Percentiles rank a stretch among this genome's conserved stretches.
These are phyloP conservation scores for Tapera naevia DNA, from an alignment of 2,797 vertebrate genomes.

Conservation along the genomic window DNA sequence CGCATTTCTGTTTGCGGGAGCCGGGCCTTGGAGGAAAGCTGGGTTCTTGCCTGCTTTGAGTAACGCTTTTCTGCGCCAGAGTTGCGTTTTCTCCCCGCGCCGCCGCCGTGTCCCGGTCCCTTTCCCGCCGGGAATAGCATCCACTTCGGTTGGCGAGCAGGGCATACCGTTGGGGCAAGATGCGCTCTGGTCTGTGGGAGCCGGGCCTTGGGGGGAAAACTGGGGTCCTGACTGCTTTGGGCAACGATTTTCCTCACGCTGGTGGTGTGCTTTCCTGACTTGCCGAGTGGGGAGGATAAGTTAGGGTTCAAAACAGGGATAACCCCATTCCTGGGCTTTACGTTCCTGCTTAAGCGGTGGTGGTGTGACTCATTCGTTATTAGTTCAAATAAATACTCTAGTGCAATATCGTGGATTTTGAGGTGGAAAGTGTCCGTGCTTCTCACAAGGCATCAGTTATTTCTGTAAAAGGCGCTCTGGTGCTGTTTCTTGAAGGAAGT, in stretches of 20 bases:
- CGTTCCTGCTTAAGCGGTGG: fast-evolving
- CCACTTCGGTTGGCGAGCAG: too few species aligned
- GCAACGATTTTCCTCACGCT: fast-evolving
- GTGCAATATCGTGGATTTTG: fast-evolving
- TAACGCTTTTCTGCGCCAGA: too few species aligned
- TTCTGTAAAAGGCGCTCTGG: neutral
- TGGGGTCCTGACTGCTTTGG: fast-evolving
- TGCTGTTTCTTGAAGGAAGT: fast-evolving
- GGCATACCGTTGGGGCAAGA: too few species aligned
- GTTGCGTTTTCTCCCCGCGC: too few species aligned
- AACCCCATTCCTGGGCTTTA: too few species aligned
- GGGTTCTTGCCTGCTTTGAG: too few species aligned
- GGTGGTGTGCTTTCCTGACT: fast-evolving
- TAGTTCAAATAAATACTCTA: neutral
- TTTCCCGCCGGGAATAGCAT: too few species aligned
- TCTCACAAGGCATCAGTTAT: neutral
- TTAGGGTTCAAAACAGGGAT: fast-evolving
- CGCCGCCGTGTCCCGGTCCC: too few species aligned
- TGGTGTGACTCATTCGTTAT: fast-evolving
- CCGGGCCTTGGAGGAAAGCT: too few species aligned
- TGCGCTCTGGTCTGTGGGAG: neutral
- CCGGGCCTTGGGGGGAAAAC: neutral
- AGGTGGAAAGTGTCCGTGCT: neutral
- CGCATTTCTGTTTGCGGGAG: too few species aligned
- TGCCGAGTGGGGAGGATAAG: neutral